These are phyloP conservation scores for Euschistus heros DNA, from an alignment of 1,140 invertebrate genomes.

Conservation along the genomic window DNA sequence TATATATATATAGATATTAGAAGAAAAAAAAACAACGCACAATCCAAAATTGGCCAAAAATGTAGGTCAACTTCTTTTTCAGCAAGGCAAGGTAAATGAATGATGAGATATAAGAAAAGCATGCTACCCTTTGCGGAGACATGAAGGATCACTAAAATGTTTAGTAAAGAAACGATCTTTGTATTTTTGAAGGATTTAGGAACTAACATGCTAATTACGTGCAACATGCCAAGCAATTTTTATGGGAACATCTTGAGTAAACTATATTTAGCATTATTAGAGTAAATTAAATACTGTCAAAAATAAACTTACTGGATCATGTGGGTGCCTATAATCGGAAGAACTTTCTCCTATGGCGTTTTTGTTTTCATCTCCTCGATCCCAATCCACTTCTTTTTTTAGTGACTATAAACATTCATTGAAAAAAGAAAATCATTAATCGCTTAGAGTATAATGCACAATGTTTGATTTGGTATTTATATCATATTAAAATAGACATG, in stretches of 20 bases:
- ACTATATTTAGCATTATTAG: too few relatives aligned
- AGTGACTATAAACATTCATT: slow-evolving; percentile 52
- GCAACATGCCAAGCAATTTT: slow-evolving; percentile 31
- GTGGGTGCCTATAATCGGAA: slow-evolving; percentile 60
- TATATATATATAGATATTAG: slow-evolving; percentile 37
- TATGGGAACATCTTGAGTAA: slow-evolving; percentile 33
- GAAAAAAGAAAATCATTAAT: too few relatives aligned
- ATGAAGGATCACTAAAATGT: too few relatives aligned
- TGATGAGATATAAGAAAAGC: slow-evolving; percentile 25
- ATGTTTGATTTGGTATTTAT: too few relatives aligned
- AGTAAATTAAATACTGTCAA: not conserved
- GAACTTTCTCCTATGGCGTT: slow-evolving; percentile 52
- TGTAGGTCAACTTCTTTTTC: slow-evolving; percentile 84
- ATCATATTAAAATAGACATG: too few relatives aligned
- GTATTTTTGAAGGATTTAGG: too few relatives aligned
- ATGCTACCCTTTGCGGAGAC: slow-evolving; percentile 5
- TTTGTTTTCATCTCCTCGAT: slow-evolving; percentile 56
- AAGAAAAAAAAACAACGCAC: slow-evolving; percentile 38
- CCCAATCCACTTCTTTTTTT: slow-evolving; percentile 80
- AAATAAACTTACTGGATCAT: slow-evolving; percentile 60
- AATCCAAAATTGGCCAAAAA: slow-evolving; percentile 66
- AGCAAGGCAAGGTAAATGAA: slow-evolving; percentile 40
- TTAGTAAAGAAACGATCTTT: too few relatives aligned
- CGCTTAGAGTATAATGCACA: too few relatives aligned
- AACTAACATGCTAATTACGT: not conserved